Evolutionary conservation across 2,888 invertebrate species (phyloP).

Genomic region (Anarsia innoxiella): DNA sequence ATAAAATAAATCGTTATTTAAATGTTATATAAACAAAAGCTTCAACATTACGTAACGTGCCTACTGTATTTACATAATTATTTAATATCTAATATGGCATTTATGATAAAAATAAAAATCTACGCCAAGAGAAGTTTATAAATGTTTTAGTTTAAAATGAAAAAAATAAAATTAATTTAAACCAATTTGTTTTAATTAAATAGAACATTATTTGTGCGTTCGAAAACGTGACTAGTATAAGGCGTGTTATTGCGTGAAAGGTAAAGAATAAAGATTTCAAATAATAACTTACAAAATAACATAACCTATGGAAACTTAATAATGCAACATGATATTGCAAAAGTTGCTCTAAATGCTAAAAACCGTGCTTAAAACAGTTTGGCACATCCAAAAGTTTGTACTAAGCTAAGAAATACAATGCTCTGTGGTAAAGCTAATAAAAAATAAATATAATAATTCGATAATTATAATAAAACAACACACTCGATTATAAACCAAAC

Average conservation of each 20-base stretch:
- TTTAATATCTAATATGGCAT: constrained; percentile 70
- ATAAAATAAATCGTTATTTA: constrained; percentile 41
- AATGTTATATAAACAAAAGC: constrained; percentile 45
- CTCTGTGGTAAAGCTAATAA: constrained; percentile 57
- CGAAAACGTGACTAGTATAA: constrained; percentile 71
- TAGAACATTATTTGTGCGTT: constrained; percentile 67
- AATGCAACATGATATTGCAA: constrained; percentile 47
- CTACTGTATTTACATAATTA: constrained; percentile 62
- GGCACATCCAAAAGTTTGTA: constrained; percentile 68
- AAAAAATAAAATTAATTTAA: constrained; percentile 24
- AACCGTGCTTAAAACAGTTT: constrained; percentile 61
- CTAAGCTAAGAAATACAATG: constrained; percentile 65
- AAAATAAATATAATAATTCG: constrained; percentile 55
- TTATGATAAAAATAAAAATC: constrained; percentile 52
- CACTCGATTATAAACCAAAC: constrained; percentile 49
- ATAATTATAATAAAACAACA: constrained; percentile 36
- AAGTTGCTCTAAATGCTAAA: constrained; percentile 62
- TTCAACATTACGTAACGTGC: constrained; percentile 53
- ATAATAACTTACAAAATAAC: constrained; percentile 33
- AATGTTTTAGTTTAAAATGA: constrained; percentile 10
- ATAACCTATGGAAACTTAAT: constrained; percentile 46
- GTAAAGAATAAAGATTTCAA: constrained; percentile 35
- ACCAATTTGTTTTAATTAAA: constrained; percentile 23
- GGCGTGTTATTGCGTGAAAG: constrained; percentile 70
- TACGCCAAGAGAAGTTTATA: constrained; percentile 31